phyloP scores from a whole-genome alignment of 2,888 invertebrate species.

The Amphipoea oculea region DNA sequence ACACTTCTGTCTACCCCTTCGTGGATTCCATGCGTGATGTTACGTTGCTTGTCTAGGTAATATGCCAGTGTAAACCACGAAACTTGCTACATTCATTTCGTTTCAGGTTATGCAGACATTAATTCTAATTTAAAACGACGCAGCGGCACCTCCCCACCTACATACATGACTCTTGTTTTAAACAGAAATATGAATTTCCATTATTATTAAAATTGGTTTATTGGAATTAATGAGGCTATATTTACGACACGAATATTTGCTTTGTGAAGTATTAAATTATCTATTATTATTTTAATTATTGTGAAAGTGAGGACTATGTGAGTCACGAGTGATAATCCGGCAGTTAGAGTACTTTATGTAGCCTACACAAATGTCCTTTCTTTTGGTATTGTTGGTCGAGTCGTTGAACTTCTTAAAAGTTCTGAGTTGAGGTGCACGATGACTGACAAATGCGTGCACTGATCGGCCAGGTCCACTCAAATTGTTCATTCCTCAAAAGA shows the following conservation, averaged over 20 bases:
- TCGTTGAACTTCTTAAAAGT: background rate
- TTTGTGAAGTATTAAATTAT: background rate
- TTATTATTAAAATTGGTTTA: constrained; percentile 22
- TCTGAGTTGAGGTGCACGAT: too few relatives aligned
- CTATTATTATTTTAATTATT: background rate
- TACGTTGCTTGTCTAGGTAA: background rate
- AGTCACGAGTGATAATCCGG: background rate
- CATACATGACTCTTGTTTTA: constrained; percentile 36
- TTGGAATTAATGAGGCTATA: background rate
- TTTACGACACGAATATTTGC: background rate
- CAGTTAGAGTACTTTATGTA: background rate
- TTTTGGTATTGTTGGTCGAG: background rate
- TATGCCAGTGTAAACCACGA: constrained; percentile 8
- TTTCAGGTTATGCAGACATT: constrained; percentile 35
- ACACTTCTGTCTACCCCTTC: background rate
- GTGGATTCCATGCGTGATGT: background rate
- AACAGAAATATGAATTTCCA: constrained; percentile 26
- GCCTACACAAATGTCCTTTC: background rate
- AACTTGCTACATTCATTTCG: constrained; percentile 27
- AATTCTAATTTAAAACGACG: constrained; percentile 34
- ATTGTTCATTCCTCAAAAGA: background rate
- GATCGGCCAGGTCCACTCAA: background rate
- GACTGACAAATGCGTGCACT: background rate
- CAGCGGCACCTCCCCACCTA: background rate
- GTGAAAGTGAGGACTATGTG: background rate